A percentile compares a stretch with the other conserved stretches of the same genome.
phyloP scores from a whole-genome alignment of 2,888 invertebrate genomes.

The Orthosia incerta region DNA sequence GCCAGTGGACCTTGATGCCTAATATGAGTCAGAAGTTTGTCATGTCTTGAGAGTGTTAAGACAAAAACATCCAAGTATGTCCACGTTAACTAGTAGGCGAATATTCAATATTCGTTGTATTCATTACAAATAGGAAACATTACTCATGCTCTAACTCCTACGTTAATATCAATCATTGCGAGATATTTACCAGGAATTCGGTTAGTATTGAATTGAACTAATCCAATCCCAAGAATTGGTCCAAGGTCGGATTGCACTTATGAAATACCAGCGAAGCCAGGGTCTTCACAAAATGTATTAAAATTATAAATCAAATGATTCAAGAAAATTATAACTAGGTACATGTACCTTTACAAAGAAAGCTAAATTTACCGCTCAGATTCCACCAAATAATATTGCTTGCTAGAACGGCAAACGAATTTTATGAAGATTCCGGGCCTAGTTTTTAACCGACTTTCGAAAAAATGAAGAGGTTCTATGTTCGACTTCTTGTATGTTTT shows the following conservation, averaged over 20 bases:
- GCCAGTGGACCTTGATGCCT: conserved; percentile 67
- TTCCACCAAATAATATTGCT: neutral
- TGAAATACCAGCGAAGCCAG: conserved; percentile 17
- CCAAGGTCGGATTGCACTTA: conserved; percentile 53
- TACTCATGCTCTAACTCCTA: conserved; percentile 66
- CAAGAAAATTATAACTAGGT: neutral
- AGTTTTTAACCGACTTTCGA: too few species aligned
- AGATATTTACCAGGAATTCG: conserved; percentile 61
- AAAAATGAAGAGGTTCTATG: too few species aligned
- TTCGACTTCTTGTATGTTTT: too few species aligned
- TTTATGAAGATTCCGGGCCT: too few species aligned
- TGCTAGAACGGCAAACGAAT: neutral
- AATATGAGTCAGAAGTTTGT: conserved; percentile 73
- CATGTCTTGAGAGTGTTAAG: conserved; percentile 62
- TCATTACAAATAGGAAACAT: conserved; percentile 63
- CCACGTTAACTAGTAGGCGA: conserved; percentile 61
- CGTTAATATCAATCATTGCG: conserved; percentile 62
- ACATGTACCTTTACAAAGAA: neutral
- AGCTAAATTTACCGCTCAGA: neutral
- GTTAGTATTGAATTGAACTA: conserved; percentile 43
- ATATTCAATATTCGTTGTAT: conserved; percentile 52
- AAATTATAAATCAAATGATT: neutral
- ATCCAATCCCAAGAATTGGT: conserved; percentile 42
- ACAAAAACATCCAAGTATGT: conserved; percentile 76
- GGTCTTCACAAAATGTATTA: neutral